Base-by-base conservation (phyloP, 2,888 invertebrate species). In the Nymphalis c-album region DNA sequence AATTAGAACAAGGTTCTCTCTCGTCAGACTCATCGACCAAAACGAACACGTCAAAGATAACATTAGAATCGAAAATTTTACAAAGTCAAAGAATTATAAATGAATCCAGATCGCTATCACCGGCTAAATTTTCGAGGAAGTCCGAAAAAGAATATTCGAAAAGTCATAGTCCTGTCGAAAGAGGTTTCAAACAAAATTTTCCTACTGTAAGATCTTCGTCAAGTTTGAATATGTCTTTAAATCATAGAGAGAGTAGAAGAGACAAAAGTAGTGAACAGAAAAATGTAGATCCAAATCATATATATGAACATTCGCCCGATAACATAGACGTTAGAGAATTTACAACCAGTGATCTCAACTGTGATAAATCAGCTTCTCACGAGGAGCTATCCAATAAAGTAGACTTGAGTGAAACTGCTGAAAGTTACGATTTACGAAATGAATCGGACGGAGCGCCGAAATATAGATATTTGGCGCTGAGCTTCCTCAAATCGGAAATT, bases 401-500 rank as follows among this genome's bases (percentile, higher is more conserved):
- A 66, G 93, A 93, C 77, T 80, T 91, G 74, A 93, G 93, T 48
- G 92, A 93, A 72, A 91, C 91, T 0, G 93, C 93, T 0, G 93
- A 92, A 71, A 91, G 76, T 71, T 92, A 91, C 64, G 92, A 92
- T 70, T 76, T 91, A 53, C 78, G 92, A 16, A 90, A 85, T 68
- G 91, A 90, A 75, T 74, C 81, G 0, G 85, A 86, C 17, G 83
- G 87, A 0, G 84, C 86, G 16, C 90, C 91, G 0, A 92, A 92
- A 70, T 90, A 85, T 70, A 79, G 92, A 66, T 91, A 91, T 73
- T 79, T 93, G 71, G 87, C 91, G 8, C 78, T 94, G 17, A 93
- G 87, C 73, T 93, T 94, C 74, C 80, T 93, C 1, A 92, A 92
- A 72, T 91, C 91, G 1, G 96, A 96, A 79, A 93, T 96, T 60